Conservation (phyloP, 2,113 vertebrate species). For the Ceuthmochares aereus region DNA sequence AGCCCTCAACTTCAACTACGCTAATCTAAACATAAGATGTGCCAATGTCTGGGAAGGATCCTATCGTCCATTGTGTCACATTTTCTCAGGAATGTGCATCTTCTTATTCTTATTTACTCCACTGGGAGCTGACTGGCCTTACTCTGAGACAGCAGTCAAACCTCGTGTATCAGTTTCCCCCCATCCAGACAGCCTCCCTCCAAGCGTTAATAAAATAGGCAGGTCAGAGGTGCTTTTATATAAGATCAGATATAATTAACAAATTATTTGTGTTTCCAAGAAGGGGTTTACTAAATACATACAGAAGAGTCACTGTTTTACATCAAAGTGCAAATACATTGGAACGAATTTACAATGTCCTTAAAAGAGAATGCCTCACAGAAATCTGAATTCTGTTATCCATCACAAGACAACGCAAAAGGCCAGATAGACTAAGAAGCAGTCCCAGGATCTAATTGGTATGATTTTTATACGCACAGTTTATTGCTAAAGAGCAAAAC, state of each 20-base stretch:
- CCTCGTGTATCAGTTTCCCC: not conserved
- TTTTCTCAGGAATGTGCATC: not conserved
- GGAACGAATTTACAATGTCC: not conserved
- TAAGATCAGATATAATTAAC: constrained; percentile 1
- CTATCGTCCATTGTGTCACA: not conserved
- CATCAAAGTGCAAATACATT: not conserved
- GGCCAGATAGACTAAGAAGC: not conserved
- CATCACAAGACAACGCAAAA: not conserved
- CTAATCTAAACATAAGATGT: not conserved
- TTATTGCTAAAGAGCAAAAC: not conserved
- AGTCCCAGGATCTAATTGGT: not conserved
- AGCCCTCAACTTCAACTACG: not conserved
- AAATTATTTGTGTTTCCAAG: not conserved
- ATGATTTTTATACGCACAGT: not conserved
- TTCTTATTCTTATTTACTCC: not conserved
- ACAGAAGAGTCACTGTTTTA: not conserved
- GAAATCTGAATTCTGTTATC: not conserved
- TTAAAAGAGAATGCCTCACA: not conserved
- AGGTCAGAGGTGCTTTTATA: not conserved
- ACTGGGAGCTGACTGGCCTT: not conserved
- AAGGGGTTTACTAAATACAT: not conserved
- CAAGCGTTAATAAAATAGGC: not conserved
- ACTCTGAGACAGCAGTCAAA: not conserved
- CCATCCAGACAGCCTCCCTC: not conserved
- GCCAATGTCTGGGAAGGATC: not conserved